phyloP scores from a whole-genome alignment of 2,113 vertebrate genomes.

The Eupsittula cactorum region DNA sequence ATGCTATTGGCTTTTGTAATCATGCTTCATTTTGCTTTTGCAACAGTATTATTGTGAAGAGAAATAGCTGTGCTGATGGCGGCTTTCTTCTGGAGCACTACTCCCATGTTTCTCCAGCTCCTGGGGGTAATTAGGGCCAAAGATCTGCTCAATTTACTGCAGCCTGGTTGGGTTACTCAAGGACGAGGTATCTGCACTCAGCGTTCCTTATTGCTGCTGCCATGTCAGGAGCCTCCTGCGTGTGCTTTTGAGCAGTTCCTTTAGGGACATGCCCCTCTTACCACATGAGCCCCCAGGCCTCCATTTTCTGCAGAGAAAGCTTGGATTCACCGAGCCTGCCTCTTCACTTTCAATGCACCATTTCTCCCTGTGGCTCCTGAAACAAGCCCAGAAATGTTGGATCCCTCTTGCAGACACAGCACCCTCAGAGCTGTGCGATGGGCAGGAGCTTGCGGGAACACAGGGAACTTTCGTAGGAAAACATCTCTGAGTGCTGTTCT shows the following conservation, averaged over 20 bases:
- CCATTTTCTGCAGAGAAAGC: background rate
- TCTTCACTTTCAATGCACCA: background rate
- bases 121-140: background rate
- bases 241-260: background rate
- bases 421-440: fast-evolving
- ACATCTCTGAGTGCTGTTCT: fast-evolving
- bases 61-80: fast-evolving
- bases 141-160: background rate
- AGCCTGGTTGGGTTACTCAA: background rate
- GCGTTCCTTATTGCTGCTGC: background rate
- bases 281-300: background rate
- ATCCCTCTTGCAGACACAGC: fast-evolving
- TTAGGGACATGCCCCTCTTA: background rate
- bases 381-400: background rate
- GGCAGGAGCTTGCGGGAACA: fast-evolving
- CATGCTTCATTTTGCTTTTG: background rate
- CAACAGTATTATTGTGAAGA: background rate
- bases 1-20: background rate
- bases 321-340: background rate
- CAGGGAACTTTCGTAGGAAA: background rate
- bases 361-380: background rate
- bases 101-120: background rate
- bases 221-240: fast-evolving
- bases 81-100: background rate
- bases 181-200: fast-evolving